Evolutionary conservation across 2,797 vertebrate species (phyloP), one percentile per base, ranked within the genome.

Genomic region (Anableps anableps): DNA sequence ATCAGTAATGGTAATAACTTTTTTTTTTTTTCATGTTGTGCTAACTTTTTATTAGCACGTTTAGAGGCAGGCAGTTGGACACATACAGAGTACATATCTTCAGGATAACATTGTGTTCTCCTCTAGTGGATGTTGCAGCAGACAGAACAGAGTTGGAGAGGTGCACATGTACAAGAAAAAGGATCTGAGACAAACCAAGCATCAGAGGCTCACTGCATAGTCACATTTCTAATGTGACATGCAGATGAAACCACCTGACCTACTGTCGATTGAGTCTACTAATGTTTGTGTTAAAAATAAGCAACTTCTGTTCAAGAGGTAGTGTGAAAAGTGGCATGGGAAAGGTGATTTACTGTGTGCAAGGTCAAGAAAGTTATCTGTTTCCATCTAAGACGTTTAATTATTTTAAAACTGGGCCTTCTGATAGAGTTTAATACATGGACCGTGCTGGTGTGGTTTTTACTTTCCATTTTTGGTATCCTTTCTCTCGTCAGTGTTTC

Each of bases 81-180:
- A 72, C 38, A 48, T 76, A 74, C n/a, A 64, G n/a, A 31, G 70
- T 72, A 45, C 87, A 91, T 91, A 89, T 88, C 90, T 93, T 85
- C 50, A 89, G 74, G 83, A 80, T 93, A 88, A 91, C 90, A 85
- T 58, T 2, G 66, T 85, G 88, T 83, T 85, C 85, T 91, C 85
- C 89, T 90, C 74, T 84, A 79, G 88, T 78, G 83, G 80, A 83
- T 89, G 85, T 88, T 93, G 60, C 86, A 88, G 89, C 89, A 90
- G 91, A 84, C 83, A 75, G 81, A 89, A 89, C 88, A 77, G 81
- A 88, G 82, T 81, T 79, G 88, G 84, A 81, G 88, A 89, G 86
- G 50, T 48, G 82, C 81, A 80, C 88, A 84, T 85, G 79, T 83
- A 79, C 83, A 89, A 80, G 78, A 78, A 58, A 38, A 75, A 48